Evolutionary conservation across 1,140 invertebrate species (phyloP), one percentile per base, ranked within the genome.

Genomic region (Drosophila orena): DNA sequence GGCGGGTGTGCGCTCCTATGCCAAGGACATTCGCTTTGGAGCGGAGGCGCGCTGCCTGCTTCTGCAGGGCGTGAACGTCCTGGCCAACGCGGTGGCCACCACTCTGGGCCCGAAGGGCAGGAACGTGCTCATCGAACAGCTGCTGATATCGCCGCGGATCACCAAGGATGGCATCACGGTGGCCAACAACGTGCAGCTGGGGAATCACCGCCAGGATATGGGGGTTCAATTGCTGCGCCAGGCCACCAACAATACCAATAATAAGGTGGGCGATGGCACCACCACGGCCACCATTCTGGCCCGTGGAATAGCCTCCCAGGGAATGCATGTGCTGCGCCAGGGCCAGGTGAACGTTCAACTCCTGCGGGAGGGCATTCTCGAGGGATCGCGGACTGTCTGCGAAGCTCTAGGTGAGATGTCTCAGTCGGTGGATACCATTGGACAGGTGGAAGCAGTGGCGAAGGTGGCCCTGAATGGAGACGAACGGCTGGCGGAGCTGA

Each of bases 81-180:
- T 99, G 37, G 97, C 98, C 65, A 97, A 99, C 94, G 97, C 98
- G 30, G 98, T 99, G 14, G 97, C 98, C 8, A 97, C 98, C 30
- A 99, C 98, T 2, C 97, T 99, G 97, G 98, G 98, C 43, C 98
- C 98, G 34, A 98, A 98, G 94, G 98, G 98, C 22, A 95, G 98
- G 43, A 99, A 99, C 93, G 98, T 99, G 1, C 97, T 99, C 50
- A 94, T 99, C 68, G 98, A 99, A 92, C 97, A 98, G 92, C 96
- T 96, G 20, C 98, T 97, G 96, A 97, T 97, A 11, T 96, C 96
- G 64, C 98, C 98, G n/a, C 98, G 98, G 93, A 99, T 99, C 80
- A 99, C 98, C 2, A 99, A 99, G 93, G 98, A 99, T 93, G 98
- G 98, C 74, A 97, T 98, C 0, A 99, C 98, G 0, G 98, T 99